These are phyloP conservation scores for Pseudomyrmex cubaensis DNA, from an alignment of 1,140 invertebrate species.

Conservation along the genomic window DNA sequence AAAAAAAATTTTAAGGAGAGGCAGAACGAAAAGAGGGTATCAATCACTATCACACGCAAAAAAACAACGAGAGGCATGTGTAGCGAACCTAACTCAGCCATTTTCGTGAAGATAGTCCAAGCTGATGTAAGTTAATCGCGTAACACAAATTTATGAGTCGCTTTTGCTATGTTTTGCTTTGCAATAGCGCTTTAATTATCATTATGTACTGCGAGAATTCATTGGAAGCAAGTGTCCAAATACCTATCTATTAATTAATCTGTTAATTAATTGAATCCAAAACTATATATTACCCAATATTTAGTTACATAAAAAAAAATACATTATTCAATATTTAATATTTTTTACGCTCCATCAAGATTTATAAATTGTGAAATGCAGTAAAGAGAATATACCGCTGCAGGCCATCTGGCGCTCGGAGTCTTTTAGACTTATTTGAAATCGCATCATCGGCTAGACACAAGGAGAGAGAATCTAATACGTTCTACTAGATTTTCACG, in stretches of 20 bases:
- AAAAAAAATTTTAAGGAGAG: constrained; percentile 36
- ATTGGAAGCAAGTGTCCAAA: neutral
- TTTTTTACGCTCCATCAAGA: too few relatives aligned
- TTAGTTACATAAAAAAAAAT: neutral
- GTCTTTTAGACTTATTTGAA: constrained; percentile 63
- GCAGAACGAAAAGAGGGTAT: constrained; percentile 49
- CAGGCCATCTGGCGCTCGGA: constrained; percentile 18
- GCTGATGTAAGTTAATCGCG: neutral
- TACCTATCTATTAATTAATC: neutral
- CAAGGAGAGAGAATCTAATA: constrained; percentile 69
- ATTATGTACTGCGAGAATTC: neutral
- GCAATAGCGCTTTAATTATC: neutral
- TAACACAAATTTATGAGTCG: constrained; percentile 19
- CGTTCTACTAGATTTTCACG: constrained; percentile 71
- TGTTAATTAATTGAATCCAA: neutral
- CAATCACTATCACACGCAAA: constrained; percentile 67
- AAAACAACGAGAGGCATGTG: constrained; percentile 63
- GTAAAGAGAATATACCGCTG: constrained; percentile 1
- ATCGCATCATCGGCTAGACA: constrained; percentile 65
- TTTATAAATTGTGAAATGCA: too few relatives aligned
- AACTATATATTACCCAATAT: neutral
- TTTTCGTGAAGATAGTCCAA: constrained; percentile 5
- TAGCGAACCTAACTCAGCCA: constrained; percentile 18
- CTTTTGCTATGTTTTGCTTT: neutral
- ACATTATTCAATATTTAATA: too few relatives aligned